These are phyloP conservation scores for Parambassis ranga DNA, from an alignment of 2,797 vertebrate genomes.

Conservation along the genomic window DNA sequence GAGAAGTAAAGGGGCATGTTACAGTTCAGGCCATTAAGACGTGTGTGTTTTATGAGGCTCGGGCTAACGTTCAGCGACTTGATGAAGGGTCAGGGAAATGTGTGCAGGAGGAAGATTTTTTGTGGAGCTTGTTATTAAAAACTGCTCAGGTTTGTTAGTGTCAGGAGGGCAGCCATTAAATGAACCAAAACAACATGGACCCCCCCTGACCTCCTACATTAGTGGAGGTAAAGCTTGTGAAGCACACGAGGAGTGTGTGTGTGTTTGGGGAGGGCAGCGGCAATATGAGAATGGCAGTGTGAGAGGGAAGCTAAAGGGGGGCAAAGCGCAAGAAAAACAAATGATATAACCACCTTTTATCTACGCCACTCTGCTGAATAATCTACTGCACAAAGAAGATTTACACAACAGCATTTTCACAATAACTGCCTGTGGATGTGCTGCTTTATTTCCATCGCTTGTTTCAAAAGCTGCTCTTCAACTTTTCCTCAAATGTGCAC, in stretches of 20 bases:
- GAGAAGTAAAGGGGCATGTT: slow-evolving; percentile 15
- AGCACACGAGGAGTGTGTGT: slow-evolving; percentile 28
- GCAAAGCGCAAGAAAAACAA: slow-evolving; percentile 60
- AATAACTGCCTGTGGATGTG: not conserved
- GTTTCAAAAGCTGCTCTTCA: slow-evolving; percentile 38
- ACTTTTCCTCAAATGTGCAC: not conserved
- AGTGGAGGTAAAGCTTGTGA: slow-evolving; percentile 34
- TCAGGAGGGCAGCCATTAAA: slow-evolving; percentile 29
- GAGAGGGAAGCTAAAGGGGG: slow-evolving; percentile 33
- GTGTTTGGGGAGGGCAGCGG: slow-evolving; percentile 38
- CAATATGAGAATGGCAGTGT: slow-evolving; percentile 60
- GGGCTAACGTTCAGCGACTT: not conserved
- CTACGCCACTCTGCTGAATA: slow-evolving; percentile 21
- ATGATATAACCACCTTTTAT: slow-evolving; percentile 64
- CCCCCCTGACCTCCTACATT: slow-evolving; percentile 21
- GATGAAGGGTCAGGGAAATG: not conserved
- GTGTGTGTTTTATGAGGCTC: not conserved
- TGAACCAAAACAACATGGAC: slow-evolving; percentile 54
- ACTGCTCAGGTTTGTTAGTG: slow-evolving; percentile 35
- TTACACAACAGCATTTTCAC: not conserved
- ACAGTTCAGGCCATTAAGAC: slow-evolving; percentile 22
- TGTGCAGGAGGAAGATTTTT: not conserved
- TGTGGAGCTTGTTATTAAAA: slow-evolving; percentile 1
- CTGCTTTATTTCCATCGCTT: not conserved
- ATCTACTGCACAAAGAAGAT: not conserved